These are phyloP conservation scores for Microvelia longipes DNA, from an alignment of 1,140 invertebrate species.

Conservation along the genomic window DNA sequence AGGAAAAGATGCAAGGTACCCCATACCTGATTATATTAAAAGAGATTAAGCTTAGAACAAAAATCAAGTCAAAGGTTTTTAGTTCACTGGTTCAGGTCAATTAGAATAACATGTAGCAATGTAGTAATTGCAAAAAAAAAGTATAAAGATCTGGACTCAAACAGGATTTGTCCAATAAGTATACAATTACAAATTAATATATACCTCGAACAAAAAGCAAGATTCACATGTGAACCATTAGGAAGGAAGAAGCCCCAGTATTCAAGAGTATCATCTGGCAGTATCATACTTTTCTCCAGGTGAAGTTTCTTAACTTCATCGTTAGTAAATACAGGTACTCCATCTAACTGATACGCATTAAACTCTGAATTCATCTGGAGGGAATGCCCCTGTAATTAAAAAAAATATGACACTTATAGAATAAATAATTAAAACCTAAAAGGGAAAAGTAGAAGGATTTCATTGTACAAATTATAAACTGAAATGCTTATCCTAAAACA, in stretches of 20 bases:
- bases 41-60: too few species aligned
- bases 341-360: slow-evolving; percentile 62
- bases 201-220: slow-evolving; percentile 64
- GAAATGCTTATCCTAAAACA: not conserved
- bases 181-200: slow-evolving; percentile 1
- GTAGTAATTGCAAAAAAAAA: too few species aligned
- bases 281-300: slow-evolving; percentile 60
- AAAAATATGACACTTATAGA: not conserved
- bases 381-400: slow-evolving; percentile 42
- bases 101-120: too few species aligned
- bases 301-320: slow-evolving; percentile 51
- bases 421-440: not conserved
- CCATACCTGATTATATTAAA: too few species aligned
- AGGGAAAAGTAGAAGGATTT: not conserved
- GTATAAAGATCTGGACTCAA: too few species aligned
- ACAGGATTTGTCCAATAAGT: too few species aligned
- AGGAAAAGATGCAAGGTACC: too few species aligned
- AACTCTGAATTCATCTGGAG: slow-evolving; percentile 61
- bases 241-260: slow-evolving; percentile 79
- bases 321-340: slow-evolving; percentile 46
- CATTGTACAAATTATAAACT: too few species aligned
- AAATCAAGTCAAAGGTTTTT: too few species aligned
- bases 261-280: slow-evolving; percentile 70
- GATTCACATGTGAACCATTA: slow-evolving; percentile 51
- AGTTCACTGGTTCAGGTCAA: too few species aligned